These are phyloP conservation scores for Rhodophaea formosa DNA, from an alignment of 2,888 invertebrate species.

Conservation along the genomic window DNA sequence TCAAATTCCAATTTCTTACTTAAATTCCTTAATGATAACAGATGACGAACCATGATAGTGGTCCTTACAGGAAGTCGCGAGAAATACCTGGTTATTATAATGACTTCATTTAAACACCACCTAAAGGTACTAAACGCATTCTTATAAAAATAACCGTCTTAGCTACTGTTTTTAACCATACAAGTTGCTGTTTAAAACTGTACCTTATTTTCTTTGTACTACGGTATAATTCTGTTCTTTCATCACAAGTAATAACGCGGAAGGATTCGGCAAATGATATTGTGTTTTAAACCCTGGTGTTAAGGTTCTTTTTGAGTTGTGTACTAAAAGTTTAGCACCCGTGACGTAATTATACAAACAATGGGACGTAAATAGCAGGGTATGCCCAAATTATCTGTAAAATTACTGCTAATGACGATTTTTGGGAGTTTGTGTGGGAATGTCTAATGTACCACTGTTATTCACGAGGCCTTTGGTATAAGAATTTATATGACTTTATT, in stretches of 20 bases:
- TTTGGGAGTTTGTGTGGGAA: constrained; percentile 10
- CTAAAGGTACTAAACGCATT: neutral
- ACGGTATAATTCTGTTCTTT: neutral
- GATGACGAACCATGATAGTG: too few species aligned
- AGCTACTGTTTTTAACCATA: neutral
- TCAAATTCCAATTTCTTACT: too few species aligned
- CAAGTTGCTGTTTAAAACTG: neutral
- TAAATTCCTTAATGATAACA: too few species aligned
- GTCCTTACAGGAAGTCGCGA: neutral
- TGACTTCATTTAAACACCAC: constrained; percentile 5
- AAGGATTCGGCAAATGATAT: neutral
- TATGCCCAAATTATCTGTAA: constrained; percentile 17
- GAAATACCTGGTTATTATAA: neutral
- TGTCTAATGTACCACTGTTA: neutral
- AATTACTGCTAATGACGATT: constrained; percentile 16
- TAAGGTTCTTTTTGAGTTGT: neutral
- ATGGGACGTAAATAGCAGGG: constrained; percentile 11
- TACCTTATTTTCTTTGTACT: neutral
- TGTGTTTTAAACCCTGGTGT: neutral
- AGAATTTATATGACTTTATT: too few species aligned
- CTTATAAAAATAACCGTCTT: neutral
- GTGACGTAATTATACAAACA: constrained; percentile 18
- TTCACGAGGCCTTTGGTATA: too few species aligned
- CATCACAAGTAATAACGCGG: neutral
- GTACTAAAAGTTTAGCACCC: neutral